phyloP scores from a whole-genome alignment of 2,888 invertebrate genomes.

The Bombylius discolor region DNA sequence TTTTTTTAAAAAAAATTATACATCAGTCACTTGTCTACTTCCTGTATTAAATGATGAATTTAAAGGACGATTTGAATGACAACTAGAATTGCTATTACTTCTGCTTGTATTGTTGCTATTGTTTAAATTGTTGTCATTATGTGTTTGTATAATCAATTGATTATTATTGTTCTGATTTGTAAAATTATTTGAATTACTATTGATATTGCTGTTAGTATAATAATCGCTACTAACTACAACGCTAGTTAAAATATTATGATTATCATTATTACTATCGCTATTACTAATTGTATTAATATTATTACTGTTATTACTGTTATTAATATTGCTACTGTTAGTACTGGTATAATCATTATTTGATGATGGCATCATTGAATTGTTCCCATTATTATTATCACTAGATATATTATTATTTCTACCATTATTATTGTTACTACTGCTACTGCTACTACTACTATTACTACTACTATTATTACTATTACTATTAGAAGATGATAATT shows the following conservation, averaged over 20 bases:
- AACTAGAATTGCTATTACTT: not conserved
- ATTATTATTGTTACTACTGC: slow-evolving; percentile 8
- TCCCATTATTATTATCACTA: slow-evolving; percentile 9
- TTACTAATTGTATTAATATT: slow-evolving; percentile 12
- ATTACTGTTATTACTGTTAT: slow-evolving; percentile 14
- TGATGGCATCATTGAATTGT: slow-evolving; percentile 5
- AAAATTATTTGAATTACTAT: too few species aligned
- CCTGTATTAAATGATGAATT: slow-evolving; percentile 9
- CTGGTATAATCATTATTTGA: slow-evolving; percentile 11
- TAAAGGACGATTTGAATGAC: slow-evolving; percentile 1
- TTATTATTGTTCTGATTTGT: too few species aligned
- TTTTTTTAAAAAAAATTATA: slow-evolving; percentile 9
- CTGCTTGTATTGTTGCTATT: not conserved
- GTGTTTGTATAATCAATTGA: too few species aligned
- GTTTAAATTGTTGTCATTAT: not conserved
- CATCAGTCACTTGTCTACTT: slow-evolving; percentile 36
- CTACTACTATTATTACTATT: not conserved
- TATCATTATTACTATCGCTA: not conserved
- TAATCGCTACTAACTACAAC: not conserved
- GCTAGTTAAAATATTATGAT: not conserved
- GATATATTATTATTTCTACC: slow-evolving; percentile 6
- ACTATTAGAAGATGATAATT: slow-evolving; percentile 13
- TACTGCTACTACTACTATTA: not conserved
- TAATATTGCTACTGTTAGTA: slow-evolving; percentile 22
- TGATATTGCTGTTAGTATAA: not conserved